A percentile compares a stretch with the other conserved stretches of the same genome.
Conservation (phyloP, 2,888 invertebrate species). For the Drosophila demipolita region DNA sequence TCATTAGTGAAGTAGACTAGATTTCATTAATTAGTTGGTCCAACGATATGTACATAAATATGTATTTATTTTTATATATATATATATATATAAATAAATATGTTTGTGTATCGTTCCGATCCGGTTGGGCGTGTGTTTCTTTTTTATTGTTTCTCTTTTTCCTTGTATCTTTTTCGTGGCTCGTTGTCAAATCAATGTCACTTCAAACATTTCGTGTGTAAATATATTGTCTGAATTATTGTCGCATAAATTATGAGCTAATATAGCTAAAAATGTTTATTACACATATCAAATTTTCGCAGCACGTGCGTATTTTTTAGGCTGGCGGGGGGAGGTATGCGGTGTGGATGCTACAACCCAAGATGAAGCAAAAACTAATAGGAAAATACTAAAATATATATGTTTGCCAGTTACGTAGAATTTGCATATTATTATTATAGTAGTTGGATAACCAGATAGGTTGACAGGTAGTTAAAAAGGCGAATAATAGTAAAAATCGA, state of each 20-base stretch:
- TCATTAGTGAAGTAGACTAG: constrained; percentile 51
- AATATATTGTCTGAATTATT: constrained; percentile 55
- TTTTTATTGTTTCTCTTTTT: constrained; percentile 22
- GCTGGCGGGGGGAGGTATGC: no score
- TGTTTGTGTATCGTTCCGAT: constrained; percentile 24
- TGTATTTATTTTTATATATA: constrained; percentile 7
- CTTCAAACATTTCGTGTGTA: constrained; percentile 75
- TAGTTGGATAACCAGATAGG: background rate
- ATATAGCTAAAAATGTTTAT: background rate
- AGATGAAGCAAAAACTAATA: background rate
- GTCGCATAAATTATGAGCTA: constrained; percentile 68
- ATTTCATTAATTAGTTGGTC: constrained; percentile 75
- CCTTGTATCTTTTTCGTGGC: constrained; percentile 31
- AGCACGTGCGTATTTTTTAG: constrained; percentile 18
- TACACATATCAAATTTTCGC: constrained; percentile 8
- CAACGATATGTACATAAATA: constrained; percentile 25
- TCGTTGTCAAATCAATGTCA: constrained; percentile 75
- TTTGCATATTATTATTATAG: background rate
- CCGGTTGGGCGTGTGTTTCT: constrained; percentile 34
- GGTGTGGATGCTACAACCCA: background rate
- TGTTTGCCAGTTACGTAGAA: background rate
- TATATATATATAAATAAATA: constrained; percentile 5
- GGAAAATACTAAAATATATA: background rate
- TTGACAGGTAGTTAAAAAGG: background rate
- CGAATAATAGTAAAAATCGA: background rate